These are phyloP conservation scores for Tetheella fluctuosa DNA, from an alignment of 2,888 invertebrate genomes.

Conservation along the genomic window DNA sequence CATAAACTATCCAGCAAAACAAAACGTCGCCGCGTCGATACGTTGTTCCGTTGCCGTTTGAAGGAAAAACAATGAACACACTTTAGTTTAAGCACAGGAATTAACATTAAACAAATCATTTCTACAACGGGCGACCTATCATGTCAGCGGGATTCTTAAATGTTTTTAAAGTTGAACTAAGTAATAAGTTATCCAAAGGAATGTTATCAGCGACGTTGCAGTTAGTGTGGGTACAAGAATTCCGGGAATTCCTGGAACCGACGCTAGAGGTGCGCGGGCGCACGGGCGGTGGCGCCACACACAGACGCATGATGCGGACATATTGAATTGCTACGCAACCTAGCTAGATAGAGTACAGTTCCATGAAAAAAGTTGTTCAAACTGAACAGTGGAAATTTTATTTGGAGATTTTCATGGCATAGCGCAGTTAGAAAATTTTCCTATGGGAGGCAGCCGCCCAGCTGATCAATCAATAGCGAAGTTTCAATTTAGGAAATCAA, in stretches of 20 bases:
- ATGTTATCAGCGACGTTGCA: conserved; percentile 38
- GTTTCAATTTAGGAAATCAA: too few species aligned
- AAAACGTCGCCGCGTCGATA: too few species aligned
- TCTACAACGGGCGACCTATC: background rate
- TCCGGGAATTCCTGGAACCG: conserved; percentile 46
- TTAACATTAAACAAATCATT: background rate
- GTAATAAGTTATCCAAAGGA: conserved; percentile 21
- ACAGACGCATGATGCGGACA: conserved; percentile 18
- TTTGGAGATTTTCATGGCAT: too few species aligned
- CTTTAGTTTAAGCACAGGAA: too few species aligned
- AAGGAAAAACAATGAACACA: too few species aligned
- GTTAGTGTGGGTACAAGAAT: conserved; percentile 33
- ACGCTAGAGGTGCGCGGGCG: conserved; percentile 38
- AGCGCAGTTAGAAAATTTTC: too few species aligned
- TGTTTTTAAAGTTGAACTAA: background rate
- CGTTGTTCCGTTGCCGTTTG: too few species aligned
- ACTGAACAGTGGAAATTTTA: too few species aligned
- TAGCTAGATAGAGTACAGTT: background rate
- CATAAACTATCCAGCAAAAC: too few species aligned
- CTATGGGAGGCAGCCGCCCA: too few species aligned
- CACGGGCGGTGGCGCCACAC: conserved; percentile 34
- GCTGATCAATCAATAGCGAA: too few species aligned
- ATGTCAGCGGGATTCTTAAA: background rate
- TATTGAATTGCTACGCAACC: background rate
- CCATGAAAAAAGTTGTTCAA: too few species aligned